phyloP scores from a whole-genome alignment of 2,113 vertebrate genomes.

The Channa argus region DNA sequence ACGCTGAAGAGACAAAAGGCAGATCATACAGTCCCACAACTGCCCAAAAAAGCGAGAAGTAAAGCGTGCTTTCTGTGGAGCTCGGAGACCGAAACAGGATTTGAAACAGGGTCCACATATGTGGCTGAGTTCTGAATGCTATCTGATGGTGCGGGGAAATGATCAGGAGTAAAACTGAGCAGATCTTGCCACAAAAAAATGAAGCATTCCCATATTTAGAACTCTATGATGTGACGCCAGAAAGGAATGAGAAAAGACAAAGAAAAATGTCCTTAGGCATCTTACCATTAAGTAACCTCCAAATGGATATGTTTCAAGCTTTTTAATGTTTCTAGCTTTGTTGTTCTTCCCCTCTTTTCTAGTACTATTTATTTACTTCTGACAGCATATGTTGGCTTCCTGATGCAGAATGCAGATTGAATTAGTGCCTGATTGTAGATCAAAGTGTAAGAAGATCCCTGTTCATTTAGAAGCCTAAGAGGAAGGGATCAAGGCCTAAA shows the following conservation, averaged over 20 bases:
- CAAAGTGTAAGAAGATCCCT: constrained; percentile 69
- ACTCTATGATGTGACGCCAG: constrained; percentile 68
- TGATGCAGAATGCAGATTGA: constrained; percentile 67
- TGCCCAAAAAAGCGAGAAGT: constrained; percentile 43
- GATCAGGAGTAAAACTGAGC: constrained; percentile 58
- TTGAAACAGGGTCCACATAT: constrained; percentile 68
- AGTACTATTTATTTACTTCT: constrained; percentile 68
- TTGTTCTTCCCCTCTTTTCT: constrained; percentile 47
- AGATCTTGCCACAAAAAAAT: constrained; percentile 47
- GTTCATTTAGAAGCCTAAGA: constrained; percentile 61
- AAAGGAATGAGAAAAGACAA: constrained; percentile 56
- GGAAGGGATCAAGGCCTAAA: constrained; percentile 67
- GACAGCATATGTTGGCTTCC: constrained; percentile 57
- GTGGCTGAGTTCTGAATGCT: constrained; percentile 55
- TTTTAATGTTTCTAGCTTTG: constrained; percentile 36
- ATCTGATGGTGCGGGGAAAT: constrained; percentile 57
- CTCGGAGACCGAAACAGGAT: constrained; percentile 49
- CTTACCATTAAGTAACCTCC: constrained; percentile 56
- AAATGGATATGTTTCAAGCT: constrained; percentile 53
- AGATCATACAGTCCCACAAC: constrained; percentile 42
- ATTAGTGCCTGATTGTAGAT: constrained; percentile 59
- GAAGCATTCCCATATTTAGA: constrained; percentile 58
- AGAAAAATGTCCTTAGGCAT: constrained; percentile 58
- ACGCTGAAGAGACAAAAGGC: constrained; percentile 50
- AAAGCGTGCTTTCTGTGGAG: constrained; percentile 42